These are phyloP conservation scores for Marisa cornuarietis DNA, from an alignment of 1,140 invertebrate genomes.

Conservation along the genomic window DNA sequence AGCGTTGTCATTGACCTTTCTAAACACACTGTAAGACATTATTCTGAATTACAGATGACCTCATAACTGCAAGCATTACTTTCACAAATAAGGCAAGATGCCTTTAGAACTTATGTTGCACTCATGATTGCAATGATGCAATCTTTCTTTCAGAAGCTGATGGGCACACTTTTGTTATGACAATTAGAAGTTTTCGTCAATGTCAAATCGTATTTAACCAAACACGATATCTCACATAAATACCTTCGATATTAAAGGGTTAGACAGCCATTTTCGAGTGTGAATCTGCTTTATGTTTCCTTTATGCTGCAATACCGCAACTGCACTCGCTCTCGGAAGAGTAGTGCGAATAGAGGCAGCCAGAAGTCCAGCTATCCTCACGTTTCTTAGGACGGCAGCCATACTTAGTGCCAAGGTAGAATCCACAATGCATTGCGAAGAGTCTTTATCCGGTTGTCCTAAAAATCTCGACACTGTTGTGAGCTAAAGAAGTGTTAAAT, in stretches of 20 bases:
- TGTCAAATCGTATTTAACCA: not conserved
- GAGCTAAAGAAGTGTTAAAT: too few species aligned
- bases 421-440: conserved; percentile 3
- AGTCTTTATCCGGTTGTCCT: too few species aligned
- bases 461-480: too few species aligned
- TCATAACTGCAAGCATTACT: not conserved
- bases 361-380: conserved; percentile 32
- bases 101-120: not conserved
- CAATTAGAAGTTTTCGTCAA: conserved; percentile 12
- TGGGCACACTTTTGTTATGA: conserved; percentile 14
- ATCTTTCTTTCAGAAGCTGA: conserved; percentile 1
- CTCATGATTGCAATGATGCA: not conserved
- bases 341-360: conserved; percentile 31
- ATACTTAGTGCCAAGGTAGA: conserved; percentile 33
- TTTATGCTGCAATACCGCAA: conserved; percentile 37
- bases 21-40: not conserved
- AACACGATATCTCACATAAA: not conserved
- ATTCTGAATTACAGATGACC: not conserved
- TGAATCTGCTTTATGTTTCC: conserved; percentile 23
- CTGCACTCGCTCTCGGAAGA: conserved; percentile 35
- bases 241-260: conserved; percentile 22
- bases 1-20: too few species aligned
- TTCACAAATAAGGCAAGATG: not conserved
- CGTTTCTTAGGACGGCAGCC: conserved; percentile 43
- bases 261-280: not conserved